phyloP scores from a whole-genome alignment of 2,113 vertebrate species.

The Centropus unirufus region DNA sequence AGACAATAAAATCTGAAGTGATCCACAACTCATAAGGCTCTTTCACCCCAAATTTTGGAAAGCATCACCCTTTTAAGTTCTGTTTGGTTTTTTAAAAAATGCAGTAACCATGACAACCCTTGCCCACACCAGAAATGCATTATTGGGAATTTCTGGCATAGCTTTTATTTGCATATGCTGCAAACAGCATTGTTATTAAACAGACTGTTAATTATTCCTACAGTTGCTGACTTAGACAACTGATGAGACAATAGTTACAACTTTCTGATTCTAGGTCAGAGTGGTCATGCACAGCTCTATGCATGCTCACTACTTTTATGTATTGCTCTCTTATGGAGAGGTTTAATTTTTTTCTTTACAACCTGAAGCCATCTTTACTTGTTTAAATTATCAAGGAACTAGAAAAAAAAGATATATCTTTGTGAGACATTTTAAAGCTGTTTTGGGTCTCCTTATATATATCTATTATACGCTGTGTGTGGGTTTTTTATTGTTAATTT shows the following conservation, averaged over 20 bases:
- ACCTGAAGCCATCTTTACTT: background rate
- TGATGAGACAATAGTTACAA: background rate
- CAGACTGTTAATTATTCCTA: constrained; percentile 43
- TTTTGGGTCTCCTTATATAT: background rate
- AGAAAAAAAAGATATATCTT: background rate
- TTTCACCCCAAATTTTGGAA: background rate
- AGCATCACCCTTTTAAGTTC: background rate
- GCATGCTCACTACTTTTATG: background rate
- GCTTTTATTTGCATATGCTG: constrained; percentile 14
- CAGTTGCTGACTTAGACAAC: background rate
- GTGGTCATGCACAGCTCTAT: background rate
- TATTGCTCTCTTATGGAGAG: background rate
- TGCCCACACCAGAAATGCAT: constrained; percentile 1
- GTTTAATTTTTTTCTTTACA: background rate
- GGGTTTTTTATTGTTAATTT: background rate
- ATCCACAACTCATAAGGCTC: background rate
- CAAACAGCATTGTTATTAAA: constrained; percentile 57
- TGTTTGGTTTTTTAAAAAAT: background rate
- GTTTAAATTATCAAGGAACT: background rate
- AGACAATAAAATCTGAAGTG: background rate
- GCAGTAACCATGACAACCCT: constrained; percentile 44
- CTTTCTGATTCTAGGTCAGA: constrained; percentile 22
- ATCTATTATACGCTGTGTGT: background rate
- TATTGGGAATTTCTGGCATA: constrained; percentile 23
- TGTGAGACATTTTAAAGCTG: background rate